Percentiles rank a stretch among this genome's conserved stretches.
phyloP scores from a whole-genome alignment of 2,113 vertebrate species.

The Eurystomus gularis region DNA sequence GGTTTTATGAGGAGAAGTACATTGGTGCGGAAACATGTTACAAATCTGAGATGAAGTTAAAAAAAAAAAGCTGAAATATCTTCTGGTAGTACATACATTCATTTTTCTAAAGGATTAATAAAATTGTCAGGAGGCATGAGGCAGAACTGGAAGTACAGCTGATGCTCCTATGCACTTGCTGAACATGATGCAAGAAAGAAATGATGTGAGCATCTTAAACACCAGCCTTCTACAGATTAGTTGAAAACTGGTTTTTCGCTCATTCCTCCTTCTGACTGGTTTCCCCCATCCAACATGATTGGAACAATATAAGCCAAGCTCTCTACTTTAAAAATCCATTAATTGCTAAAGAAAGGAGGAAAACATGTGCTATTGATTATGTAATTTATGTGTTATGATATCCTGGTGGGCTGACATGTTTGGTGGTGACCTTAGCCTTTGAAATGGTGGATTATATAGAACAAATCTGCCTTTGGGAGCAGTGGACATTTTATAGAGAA shows the following conservation, averaged over 20 bases:
- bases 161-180: not conserved
- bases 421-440: slow-evolving; percentile 3
- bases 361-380: slow-evolving; percentile 10
- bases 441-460: not conserved
- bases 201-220: not conserved
- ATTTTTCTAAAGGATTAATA: not conserved
- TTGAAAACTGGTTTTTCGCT: not conserved
- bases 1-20: not conserved
- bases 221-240: not conserved
- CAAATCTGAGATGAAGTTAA: not conserved
- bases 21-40: not conserved
- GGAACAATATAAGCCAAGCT: not conserved
- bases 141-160: not conserved
- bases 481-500: not conserved
- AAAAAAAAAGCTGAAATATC: not conserved
- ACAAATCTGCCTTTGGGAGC: not conserved
- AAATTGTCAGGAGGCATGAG: not conserved
- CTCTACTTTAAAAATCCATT: not conserved
- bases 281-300: not conserved
- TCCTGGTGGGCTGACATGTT: not conserved
- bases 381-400: not conserved
- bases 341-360: slow-evolving; percentile 2
- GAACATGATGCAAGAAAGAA: not conserved
- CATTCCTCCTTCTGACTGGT: not conserved
- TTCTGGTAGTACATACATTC: not conserved